phyloP scores from a whole-genome alignment of 2,113 vertebrate genomes.

The Carassius auratus region DNA sequence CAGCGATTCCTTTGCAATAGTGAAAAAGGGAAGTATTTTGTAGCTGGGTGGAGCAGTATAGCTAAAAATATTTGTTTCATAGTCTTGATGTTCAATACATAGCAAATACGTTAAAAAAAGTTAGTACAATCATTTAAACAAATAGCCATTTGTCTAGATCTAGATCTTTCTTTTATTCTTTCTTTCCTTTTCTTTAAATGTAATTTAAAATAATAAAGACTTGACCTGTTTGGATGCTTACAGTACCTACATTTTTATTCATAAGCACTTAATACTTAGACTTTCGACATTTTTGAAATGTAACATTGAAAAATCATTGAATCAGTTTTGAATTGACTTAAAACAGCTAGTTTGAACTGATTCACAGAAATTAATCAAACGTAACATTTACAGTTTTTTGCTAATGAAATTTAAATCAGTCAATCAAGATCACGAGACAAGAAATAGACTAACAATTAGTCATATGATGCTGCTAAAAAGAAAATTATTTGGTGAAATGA shows the following conservation, averaged over 20 bases:
- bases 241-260: too few species aligned
- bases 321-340: neutral
- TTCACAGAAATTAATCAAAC: neutral
- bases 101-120: neutral
- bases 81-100: neutral
- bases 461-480: too few species aligned
- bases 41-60: neutral
- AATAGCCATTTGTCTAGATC: neutral
- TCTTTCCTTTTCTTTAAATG: too few species aligned
- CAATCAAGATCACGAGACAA: neutral
- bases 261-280: too few species aligned
- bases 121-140: neutral
- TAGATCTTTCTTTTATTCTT: too few species aligned
- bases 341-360: neutral
- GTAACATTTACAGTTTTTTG: neutral
- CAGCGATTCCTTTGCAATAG: conserved; percentile 11
- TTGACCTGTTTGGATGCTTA: too few species aligned
- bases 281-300: too few species aligned
- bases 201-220: too few species aligned
- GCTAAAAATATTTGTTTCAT: neutral
- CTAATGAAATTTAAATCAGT: neutral
- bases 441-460: neutral
- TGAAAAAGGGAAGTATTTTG: neutral
- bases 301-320: too few species aligned
- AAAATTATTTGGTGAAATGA: too few species aligned